These are phyloP conservation scores for Pteromalus puparum DNA, from an alignment of 1,140 invertebrate species.

Conservation along the genomic window DNA sequence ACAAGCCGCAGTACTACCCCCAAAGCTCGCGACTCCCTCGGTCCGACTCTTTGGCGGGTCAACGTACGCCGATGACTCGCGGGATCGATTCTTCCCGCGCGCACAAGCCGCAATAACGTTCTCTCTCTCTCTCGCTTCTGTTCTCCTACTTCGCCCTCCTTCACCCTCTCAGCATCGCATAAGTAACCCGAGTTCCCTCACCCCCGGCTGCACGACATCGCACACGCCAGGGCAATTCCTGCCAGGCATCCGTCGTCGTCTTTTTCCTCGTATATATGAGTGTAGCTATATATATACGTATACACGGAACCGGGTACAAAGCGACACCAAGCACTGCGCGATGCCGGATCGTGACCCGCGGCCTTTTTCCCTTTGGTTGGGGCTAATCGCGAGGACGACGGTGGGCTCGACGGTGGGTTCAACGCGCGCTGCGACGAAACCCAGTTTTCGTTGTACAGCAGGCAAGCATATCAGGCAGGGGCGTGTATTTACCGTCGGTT, in stretches of 20 bases:
- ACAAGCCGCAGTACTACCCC: too few relatives aligned
- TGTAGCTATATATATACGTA: too few relatives aligned
- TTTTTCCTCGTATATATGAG: neutral
- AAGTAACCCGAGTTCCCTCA: neutral
- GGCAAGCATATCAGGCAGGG: neutral
- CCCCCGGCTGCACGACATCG: neutral
- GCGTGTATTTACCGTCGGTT: neutral
- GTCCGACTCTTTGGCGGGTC: conserved; percentile 46
- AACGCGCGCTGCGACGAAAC: neutral
- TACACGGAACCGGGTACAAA: conserved; percentile 19
- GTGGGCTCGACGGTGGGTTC: too few relatives aligned
- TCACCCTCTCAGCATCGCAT: neutral
- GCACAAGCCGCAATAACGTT: conserved; percentile 30
- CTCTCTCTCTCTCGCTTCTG: neutral
- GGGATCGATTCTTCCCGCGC: conserved; percentile 57
- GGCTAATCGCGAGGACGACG: neutral
- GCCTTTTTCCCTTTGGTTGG: neutral
- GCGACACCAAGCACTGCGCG: neutral
- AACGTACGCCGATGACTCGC: conserved; percentile 52
- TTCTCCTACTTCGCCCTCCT: neutral
- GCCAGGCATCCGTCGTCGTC: neutral
- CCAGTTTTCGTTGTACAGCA: neutral
- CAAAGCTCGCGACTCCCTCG: neutral
- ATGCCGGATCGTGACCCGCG: neutral
- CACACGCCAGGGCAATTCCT: neutral